Evolutionary conservation across 2,888 invertebrate genomes (phyloP).

Genomic region (Acanthosepion pharaonis): DNA sequence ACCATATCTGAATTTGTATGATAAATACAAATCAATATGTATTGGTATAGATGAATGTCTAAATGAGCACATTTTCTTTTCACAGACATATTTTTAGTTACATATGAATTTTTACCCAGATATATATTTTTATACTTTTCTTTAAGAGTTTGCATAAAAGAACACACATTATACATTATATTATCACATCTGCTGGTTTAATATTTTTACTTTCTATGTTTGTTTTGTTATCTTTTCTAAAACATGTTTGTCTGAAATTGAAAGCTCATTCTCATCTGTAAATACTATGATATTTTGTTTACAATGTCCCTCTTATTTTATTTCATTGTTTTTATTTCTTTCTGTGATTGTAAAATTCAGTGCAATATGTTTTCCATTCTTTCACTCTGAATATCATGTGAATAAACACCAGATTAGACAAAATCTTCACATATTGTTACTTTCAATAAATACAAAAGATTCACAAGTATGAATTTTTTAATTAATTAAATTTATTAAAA

Average conservation of each 20-base stretch:
- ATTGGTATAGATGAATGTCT: no score
- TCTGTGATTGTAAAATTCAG: neutral
- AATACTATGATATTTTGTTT: neutral
- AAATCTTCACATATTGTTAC: neutral
- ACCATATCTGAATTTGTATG: no score
- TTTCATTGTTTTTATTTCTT: neutral
- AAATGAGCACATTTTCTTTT: no score
- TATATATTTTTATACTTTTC: no score
- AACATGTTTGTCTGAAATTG: neutral
- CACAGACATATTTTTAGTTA: no score
- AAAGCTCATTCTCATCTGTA: neutral
- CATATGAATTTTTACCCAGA: no score
- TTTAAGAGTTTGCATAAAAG: no score
- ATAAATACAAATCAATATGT: no score
- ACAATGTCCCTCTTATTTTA: neutral
- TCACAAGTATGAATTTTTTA: neutral
- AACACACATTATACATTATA: no score
- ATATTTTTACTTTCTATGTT: neutral
- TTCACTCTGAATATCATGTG: neutral
- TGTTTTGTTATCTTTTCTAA: neutral
- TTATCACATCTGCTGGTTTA: no score
- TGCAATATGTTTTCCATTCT: neutral
- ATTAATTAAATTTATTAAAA: neutral
- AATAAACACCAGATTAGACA: neutral
- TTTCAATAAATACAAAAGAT: neutral